Evolutionary conservation across 2,797 vertebrate species (phyloP), one percentile per base, ranked within the genome.

Genomic region (Cirrhinus mrigala): DNA sequence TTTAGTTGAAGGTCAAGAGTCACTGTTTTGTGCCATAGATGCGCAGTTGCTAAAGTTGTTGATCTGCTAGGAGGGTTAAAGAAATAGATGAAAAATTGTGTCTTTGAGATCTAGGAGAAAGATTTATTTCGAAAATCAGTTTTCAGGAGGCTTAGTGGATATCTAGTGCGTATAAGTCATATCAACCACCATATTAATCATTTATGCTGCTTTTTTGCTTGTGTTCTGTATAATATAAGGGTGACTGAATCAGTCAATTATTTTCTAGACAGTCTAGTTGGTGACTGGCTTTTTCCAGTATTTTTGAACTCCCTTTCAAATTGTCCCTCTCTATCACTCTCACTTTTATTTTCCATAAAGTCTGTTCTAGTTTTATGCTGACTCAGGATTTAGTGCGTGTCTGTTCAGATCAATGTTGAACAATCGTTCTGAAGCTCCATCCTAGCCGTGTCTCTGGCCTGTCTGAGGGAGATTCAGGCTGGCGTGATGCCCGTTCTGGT

Each of bases 381-480:
- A 79, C 27, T 60, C 56, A 12, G 20, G 33, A 22, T 66, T 66
- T 69, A 73, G 24, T 74, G 15, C 1, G 22, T 66, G 37, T 80
- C 74, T 37, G 33, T 75, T 78, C 20, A 46, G 70, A 70, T 83
- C 60, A 80, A 29, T 7, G 22, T 68, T 82, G 27, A 29, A 20
- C n/a, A 44, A 12, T 15, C 12, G 8, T 15, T 20, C 71, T 70
- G 44, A 73, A 83, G 88, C 62, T 78, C 40, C 58, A 86, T 82
- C 88, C 66, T 89, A 82, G 54, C 89, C 70, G 48, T 92, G 89
- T 89, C 52, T 82, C 70, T 82, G 40, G 3, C 86, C 37, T 20
- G 84, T 80, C 82, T 92, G 93, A 95, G 88, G 79, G 91, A 93
- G 92, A 95, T 94, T 88, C 88, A 83, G 84, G 85, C 88, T 93